Evolutionary conservation across 23 tunicate species (phyloP), one percentile per base, ranked within the genome.

Genomic region (Halocynthia aurantium): DNA sequence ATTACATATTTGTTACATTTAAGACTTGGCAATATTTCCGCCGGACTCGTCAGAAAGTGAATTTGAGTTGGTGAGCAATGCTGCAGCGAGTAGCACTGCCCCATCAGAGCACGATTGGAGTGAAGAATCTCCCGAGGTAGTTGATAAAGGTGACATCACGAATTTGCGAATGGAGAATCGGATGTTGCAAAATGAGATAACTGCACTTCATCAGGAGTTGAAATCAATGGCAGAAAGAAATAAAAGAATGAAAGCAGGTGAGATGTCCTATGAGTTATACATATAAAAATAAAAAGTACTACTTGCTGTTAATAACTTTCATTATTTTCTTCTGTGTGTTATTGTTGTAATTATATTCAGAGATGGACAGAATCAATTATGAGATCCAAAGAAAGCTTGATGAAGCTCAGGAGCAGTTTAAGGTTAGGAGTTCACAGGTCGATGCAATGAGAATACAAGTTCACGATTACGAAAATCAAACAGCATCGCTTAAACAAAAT

Each of bases 31-130:
- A 4, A 31, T 31, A 31, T 31, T 31, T 31, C 44, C 44, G 4
- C 44, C 44, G 44, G 44, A 31, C 44, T 85, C 96, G 15, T 89
- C 96, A 5, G 96, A 89, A 62, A 89, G 96, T 74, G 96, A 89
- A 74, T 89, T 89, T 80, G 96, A 89, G 71, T 75, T 89, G 85
- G 88, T 89, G 53, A 87, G 89, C 57, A 88, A 86, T 75, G 62
- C 86, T 22, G 85, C 85, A 11, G 77, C 84, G 31, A 79, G 80
- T 2, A 79, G 82, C 11, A 54, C 56, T 4, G 60, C 56, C 8
- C 60, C 78, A 53, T 81, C 92, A 6, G 96, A 84, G 68, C 81
- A 88, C 0, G 88, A 89, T 62, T 84, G 85, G 19, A 66, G 81
- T 6, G 80, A 65, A 53, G 82, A 67, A 68, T 50, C 73, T 18